Conservation (phyloP, 2,797 vertebrate species). For the Rhinatrema bivittatum region DNA sequence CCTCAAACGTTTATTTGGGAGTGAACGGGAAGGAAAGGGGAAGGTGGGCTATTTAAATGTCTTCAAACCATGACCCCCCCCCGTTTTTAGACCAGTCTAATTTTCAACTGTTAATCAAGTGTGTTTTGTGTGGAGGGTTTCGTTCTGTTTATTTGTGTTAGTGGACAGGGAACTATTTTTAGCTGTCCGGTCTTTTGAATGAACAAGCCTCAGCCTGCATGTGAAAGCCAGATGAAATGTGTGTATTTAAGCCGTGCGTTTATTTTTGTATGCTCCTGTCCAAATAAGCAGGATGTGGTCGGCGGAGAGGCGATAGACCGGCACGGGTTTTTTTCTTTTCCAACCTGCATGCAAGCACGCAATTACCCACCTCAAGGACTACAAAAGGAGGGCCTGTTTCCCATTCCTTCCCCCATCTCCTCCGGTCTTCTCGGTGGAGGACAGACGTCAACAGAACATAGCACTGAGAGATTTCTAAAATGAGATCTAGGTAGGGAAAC, state of each 20-base stretch:
- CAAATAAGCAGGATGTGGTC: constrained; percentile 66
- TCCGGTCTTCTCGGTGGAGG: too few relatives aligned
- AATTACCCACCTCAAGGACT: constrained; percentile 42
- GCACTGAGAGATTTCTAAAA: too few relatives aligned
- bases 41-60: too few relatives aligned
- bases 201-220: constrained; percentile 40
- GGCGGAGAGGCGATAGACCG: constrained; percentile 39
- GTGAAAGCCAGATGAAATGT: constrained; percentile 47
- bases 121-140: constrained; percentile 49
- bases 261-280: constrained; percentile 54
- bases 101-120: constrained; percentile 54
- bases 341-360: constrained; percentile 35
- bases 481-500: too few relatives aligned
- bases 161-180: constrained; percentile 45
- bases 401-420: not conserved
- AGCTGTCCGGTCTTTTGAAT: constrained; percentile 45
- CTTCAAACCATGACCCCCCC: too few relatives aligned
- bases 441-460: too few relatives aligned
- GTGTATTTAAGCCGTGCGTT: constrained; percentile 50
- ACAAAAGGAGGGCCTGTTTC: not conserved
- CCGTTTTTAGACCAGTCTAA: constrained; percentile 33
- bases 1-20: too few relatives aligned
- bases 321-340: constrained; percentile 41
- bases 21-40: too few relatives aligned
- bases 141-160: constrained; percentile 56